Base-by-base conservation (phyloP, 2,888 invertebrate species). In the Drosophila trichaetosa region DNA sequence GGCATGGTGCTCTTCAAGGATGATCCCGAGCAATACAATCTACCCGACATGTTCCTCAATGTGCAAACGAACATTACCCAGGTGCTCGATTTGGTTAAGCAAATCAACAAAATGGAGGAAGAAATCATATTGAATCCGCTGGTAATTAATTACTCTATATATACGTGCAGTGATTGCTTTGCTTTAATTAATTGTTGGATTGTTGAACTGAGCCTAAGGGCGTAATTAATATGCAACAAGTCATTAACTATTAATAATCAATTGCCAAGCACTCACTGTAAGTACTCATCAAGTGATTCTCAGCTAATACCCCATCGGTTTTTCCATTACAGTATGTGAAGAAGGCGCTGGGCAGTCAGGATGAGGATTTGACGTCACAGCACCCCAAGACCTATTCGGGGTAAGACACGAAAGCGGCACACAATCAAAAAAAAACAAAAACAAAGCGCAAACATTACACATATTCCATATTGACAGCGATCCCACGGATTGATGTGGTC, bases 1-100 rank as follows among this genome's bases (percentile, higher is more conserved):
- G 99, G 99, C 18, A 99, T 99, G 99, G 99, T 99, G 21, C 95
- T 98, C 62, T 99, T 99, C 92, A 96, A 97, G 84, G 99, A 99
- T 91, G 98, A 97, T 93, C 98, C 98, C 13, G 98, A 99, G 92
- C 98, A 98, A 93, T 99, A 97, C 93, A 97, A 98, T 87, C 97
- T 97, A 75, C 97, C 98, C 0, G 95, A 95, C 90, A 98, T 98
- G 94, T 94, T 99, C 90, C 96, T 96, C 87, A 95, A 96, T 76
- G 94, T 99, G 72, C 98, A 99, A 93, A 96, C 96, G 90, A 96
- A 97, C 94, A 96, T 98, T 95, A 95, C 96, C 34, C 94, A 96
- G 34, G 98, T 98, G 91, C 97, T 98, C 91, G 96, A 97, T 91
- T 94, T 99, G 82, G 98, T 98, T 91, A 96, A 96, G 90, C 96